A percentile compares a stretch with the other conserved stretches of the same genome.
These are phyloP conservation scores for Parochlus steinenii DNA, from an alignment of 2,888 invertebrate genomes.

Conservation along the genomic window DNA sequence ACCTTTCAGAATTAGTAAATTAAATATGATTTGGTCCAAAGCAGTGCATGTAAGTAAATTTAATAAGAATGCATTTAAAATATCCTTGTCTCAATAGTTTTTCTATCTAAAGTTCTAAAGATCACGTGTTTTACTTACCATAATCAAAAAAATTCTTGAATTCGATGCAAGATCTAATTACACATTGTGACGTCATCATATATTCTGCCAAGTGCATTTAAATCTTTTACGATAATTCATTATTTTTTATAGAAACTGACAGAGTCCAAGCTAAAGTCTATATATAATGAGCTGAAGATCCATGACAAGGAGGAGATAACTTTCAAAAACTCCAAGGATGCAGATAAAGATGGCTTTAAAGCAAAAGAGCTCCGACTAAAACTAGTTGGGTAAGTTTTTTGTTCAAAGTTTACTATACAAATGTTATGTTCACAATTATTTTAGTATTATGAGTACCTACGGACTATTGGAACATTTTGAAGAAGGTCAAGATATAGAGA, in stretches of 20 bases:
- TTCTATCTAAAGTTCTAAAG: background rate
- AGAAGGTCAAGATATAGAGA: slow-evolving; percentile 41
- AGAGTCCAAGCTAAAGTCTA: slow-evolving; percentile 65
- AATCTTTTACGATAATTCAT: slow-evolving; percentile 14
- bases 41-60: slow-evolving; percentile 60
- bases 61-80: background rate
- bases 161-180: background rate
- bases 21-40: slow-evolving; percentile 80
- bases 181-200: background rate
- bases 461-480: slow-evolving; percentile 66
- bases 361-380: slow-evolving; percentile 67
- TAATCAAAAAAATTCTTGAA: background rate
- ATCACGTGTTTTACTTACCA: background rate
- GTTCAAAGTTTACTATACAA: no score
- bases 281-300: slow-evolving; percentile 76
- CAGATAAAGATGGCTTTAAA: slow-evolving; percentile 48
- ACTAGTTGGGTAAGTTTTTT: slow-evolving; percentile 53
- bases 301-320: slow-evolving; percentile 86
- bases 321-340: slow-evolving; percentile 62
- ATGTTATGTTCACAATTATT: no score
- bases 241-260: slow-evolving; percentile 47
- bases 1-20: slow-evolving; percentile 80
- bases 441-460: slow-evolving; percentile 72
- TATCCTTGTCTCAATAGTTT: no score
- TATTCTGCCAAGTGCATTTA: slow-evolving; percentile 1